These are phyloP conservation scores for Tragulus kanchil DNA, from an alignment of 2,113 vertebrate genomes.

Conservation along the genomic window DNA sequence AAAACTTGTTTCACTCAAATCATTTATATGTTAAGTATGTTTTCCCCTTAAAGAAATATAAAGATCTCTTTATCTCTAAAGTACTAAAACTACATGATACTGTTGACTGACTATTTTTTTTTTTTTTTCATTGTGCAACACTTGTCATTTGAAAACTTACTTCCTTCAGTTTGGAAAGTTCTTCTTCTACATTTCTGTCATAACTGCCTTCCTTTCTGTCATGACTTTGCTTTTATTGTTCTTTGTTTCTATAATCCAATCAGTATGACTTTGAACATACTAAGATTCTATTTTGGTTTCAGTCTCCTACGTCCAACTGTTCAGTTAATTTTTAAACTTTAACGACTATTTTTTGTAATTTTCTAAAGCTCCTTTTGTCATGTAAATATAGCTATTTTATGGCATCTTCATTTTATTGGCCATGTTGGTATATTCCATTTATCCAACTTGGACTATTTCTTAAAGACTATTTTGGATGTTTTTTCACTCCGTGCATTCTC, in stretches of 20 bases:
- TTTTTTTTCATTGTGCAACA: neutral
- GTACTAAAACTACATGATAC: constrained; percentile 4
- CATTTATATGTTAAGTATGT: neutral
- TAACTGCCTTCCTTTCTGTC: neutral
- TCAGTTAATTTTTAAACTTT: neutral
- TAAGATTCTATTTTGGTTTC: neutral
- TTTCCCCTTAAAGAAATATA: neutral
- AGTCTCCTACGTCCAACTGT: neutral
- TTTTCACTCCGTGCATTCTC: neutral
- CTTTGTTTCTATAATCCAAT: neutral
- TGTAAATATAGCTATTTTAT: neutral
- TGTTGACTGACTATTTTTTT: neutral
- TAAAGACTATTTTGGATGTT: neutral
- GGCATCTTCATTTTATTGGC: neutral
- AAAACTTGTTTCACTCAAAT: neutral
- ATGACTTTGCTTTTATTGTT: neutral
- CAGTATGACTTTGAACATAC: neutral
- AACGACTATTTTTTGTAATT: neutral
- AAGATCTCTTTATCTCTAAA: neutral
- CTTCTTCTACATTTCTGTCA: neutral
- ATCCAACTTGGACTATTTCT: neutral
- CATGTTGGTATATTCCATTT: constrained; percentile 21
- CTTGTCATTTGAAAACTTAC: neutral
- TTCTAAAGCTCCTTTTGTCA: neutral
- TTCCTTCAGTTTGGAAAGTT: neutral